Evolutionary conservation across 2,888 invertebrate genomes (phyloP).

Genomic region (Cepaea hortensis): DNA sequence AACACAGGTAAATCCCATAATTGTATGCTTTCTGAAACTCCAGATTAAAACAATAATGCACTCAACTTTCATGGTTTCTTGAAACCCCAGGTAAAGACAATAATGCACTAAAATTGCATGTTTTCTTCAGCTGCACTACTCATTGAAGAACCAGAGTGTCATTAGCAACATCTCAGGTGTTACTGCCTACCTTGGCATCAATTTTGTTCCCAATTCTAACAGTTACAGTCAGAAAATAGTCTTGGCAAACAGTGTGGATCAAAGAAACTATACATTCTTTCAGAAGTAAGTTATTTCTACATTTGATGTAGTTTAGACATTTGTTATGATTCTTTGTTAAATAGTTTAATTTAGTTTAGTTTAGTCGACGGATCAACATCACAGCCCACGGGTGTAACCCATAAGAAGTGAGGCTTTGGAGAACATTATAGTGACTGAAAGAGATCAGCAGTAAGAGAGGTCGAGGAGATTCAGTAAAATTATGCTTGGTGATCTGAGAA

Average conservation of each 20-base stretch:
- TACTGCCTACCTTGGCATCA: conserved; percentile 52
- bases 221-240: conserved; percentile 46
- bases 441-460: neutral
- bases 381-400: no score
- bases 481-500: no score
- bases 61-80: neutral
- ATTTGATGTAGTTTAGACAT: neutral
- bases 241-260: conserved; percentile 56
- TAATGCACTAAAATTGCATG: neutral
- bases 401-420: no score
- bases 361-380: no score
- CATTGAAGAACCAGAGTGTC: conserved; percentile 36
- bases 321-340: neutral
- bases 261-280: conserved; percentile 60
- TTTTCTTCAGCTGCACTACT: conserved; percentile 55
- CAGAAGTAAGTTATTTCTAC: conserved; percentile 9
- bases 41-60: no score
- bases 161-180: conserved; percentile 28
- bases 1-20: no score
- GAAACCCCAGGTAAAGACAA: neutral
- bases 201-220: conserved; percentile 47
- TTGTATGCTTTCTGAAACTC: no score
- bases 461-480: neutral
- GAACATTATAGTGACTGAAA: neutral
- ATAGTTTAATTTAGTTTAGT: neutral